Base-by-base conservation (phyloP, 2,797 vertebrate genomes). In the Poecilia picta region DNA sequence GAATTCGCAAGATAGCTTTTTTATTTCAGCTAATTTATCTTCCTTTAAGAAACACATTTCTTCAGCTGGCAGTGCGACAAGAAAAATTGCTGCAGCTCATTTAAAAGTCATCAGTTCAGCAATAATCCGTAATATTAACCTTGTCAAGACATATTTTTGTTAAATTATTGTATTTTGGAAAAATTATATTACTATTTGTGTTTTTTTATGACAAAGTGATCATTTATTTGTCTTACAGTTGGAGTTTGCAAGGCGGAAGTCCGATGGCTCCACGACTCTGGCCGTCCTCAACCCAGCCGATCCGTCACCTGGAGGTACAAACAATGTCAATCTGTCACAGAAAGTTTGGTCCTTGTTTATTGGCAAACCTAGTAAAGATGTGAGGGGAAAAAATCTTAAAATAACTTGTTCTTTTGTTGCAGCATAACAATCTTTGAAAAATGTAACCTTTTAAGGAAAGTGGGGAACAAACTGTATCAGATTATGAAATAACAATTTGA, bases 211-310 rank as follows among this genome's bases (percentile, higher is more conserved):
- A 4, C 0, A 47, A 2, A 1, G 73, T 77, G 10, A 3, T 66
- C 2, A 28, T 77, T 16, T 57, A 1, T 85, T 71, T 89, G 18
- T 88, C 46, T 23, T 83, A 66, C 89, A 99, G 98, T 94, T 98
- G 90, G 97, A 97, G 83, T 99, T 99, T 95, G 95, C 93, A 70
- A 96, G 98, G 90, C 95, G 97, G 91, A 98, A 97, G 88, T 84
- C 95, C 23, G 97, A 99, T 81, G 98, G 98, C 71, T 98, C 98
- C 12, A 99, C 98, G 16, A 98, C 98, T 1, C 85, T 99, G 81
- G 98, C 96, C 18, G 96, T 99, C 83, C 95, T 99, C 57, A 98
- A 98, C 92, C 96, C 98, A 0, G 97, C 95, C 51, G 98, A 99
- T 78, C 95, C 95, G 0, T 81, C 92, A 20, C 92, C 92, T 6